These are phyloP conservation scores for Prostheceraeus crozeri DNA, from an alignment of 2,888 invertebrate genomes.

Conservation along the genomic window DNA sequence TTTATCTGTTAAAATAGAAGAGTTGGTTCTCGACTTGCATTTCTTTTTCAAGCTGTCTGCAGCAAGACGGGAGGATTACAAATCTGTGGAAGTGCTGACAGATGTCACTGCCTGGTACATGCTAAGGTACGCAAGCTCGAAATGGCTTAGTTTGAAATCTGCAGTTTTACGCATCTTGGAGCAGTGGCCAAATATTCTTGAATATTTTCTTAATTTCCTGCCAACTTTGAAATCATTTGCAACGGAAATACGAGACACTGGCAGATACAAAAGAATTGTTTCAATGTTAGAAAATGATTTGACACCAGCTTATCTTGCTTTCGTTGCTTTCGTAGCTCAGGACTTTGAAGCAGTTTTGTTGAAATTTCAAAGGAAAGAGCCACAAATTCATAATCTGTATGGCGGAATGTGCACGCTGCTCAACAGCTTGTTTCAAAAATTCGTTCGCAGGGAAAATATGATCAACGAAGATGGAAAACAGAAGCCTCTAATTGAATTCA, in stretches of 20 bases:
- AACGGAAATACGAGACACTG: neutral
- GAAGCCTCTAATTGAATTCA: slow-evolving; percentile 9
- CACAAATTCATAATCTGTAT: slow-evolving; percentile 11
- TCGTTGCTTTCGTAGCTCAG: slow-evolving; percentile 13
- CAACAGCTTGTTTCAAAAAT: neutral
- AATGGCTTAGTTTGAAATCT: slow-evolving; percentile 14
- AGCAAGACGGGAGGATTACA: neutral
- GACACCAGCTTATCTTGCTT: slow-evolving; percentile 23
- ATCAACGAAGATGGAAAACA: slow-evolving; percentile 7
- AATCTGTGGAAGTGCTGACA: slow-evolving; percentile 4
- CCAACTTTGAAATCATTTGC: neutral
- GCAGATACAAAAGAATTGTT: slow-evolving; percentile 14
- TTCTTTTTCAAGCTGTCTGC: slow-evolving; percentile 27
- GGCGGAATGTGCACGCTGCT: neutral
- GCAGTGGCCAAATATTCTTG: slow-evolving; percentile 21
- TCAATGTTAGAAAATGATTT: slow-evolving; percentile 13
- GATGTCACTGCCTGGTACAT: slow-evolving; percentile 6
- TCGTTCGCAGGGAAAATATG: too few relatives aligned
- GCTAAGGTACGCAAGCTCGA: slow-evolving; percentile 5
- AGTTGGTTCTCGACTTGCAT: slow-evolving; percentile 16
- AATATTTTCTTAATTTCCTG: slow-evolving; percentile 26
- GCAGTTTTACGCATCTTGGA: slow-evolving; percentile 15
- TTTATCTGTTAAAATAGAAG: neutral
- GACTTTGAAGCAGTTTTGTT: slow-evolving; percentile 23
- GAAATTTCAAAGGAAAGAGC: slow-evolving; percentile 20